phyloP scores from a whole-genome alignment of 2,888 invertebrate species.

The Pantelozetes paolii region DNA sequence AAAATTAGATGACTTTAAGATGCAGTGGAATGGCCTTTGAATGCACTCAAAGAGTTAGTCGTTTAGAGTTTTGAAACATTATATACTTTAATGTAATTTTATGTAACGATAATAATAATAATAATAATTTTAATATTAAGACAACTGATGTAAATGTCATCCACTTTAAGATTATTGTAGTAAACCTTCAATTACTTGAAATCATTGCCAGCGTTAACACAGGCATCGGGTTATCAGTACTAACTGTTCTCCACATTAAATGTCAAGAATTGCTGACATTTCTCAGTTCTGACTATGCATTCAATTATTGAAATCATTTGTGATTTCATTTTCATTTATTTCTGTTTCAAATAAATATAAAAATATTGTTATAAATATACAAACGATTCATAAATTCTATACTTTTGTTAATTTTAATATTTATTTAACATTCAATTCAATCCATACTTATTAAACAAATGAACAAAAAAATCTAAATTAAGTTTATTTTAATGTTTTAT shows the following conservation, averaged over 20 bases:
- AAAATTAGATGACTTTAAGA: neutral
- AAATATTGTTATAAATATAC: neutral
- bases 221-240: neutral
- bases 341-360: neutral
- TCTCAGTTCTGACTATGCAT: conserved; percentile 30
- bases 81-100: neutral
- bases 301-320: neutral
- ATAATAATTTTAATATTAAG: neutral
- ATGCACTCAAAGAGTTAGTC: conserved; percentile 21
- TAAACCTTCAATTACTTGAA: neutral
- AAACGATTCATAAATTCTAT: neutral
- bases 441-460: neutral
- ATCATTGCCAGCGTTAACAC: conserved; percentile 2
- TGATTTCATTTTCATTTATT: neutral
- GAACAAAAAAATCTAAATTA: neutral
- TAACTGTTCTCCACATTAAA: neutral
- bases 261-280: neutral
- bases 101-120: neutral
- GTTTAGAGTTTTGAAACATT: neutral
- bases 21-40: conserved; percentile 31
- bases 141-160: conserved; percentile 15
- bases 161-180: neutral
- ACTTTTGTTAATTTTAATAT: neutral
- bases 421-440: neutral
- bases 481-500: neutral